Base-by-base conservation (phyloP, 2,888 invertebrate genomes). In the Cremastinae sp. region DNA sequence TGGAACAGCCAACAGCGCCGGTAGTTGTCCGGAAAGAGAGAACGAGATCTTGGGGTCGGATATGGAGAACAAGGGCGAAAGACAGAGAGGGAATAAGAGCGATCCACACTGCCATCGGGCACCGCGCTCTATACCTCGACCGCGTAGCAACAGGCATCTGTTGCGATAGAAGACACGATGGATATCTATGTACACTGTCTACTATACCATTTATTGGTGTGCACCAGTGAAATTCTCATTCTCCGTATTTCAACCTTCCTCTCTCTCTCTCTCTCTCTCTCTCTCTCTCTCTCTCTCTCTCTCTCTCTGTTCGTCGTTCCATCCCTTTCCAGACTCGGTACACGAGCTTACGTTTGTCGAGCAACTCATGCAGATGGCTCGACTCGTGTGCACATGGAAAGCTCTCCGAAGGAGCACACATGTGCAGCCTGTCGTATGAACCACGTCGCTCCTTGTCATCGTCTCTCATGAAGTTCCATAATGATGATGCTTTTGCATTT, bases 91-190 rank as follows among this genome's bases (percentile, higher is more conserved):
- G 38, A 49, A 8, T 14, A 38, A 16, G 47, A 43, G 45, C 12
- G 20, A 76, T 76, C 74, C 73, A 54, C 28, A 61, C 49, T 79
- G 81, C 81, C 80, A 80, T 84, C 81, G 79, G 76, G 65, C 65
- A 74, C 81, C 80, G 82, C 83, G 81, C 80, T 81, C 76, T 74
- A n/a, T n/a, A 73, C 76, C 83, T 83, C 81, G 80, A 80, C 86
- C 84, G 85, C 86, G 87, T 89, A 87, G 88, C 88, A 89, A 89
- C 88, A 88, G 88, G 87, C 88, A 86, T 87, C 88, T 86, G 86
- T 87, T 87, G 88, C 86, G 83, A 86, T 84, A 84, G 84, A 84
- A 83, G 84, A 83, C 80, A 68, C 86, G 84, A 85, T 86, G 84
- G 87, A 87, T 86, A 84, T 79, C 74, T 80, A 78, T 75, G 82